Base-by-base conservation (phyloP, 2,888 invertebrate species). In the Pollenia griseotomentosa region DNA sequence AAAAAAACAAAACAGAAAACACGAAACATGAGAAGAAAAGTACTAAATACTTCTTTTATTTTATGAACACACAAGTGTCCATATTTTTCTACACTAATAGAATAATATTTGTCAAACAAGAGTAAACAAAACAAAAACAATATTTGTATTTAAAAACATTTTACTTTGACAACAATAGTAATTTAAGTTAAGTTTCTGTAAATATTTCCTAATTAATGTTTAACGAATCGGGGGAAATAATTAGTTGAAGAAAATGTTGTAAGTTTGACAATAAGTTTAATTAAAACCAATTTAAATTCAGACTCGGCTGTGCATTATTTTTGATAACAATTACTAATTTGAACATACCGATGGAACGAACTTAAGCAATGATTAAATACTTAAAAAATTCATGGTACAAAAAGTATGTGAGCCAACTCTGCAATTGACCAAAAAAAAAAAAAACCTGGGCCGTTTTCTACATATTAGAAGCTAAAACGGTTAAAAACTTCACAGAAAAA, bases 1-100 rank as follows among this genome's bases (percentile, higher is more conserved):
- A 71, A 16, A 19, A 66, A 12, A 10, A 16, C 16, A 57, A 42
- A 46, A 55, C 8, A 63, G 40, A 40, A 53, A 53, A 57, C 9
- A 63, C 46, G 40, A 81, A 55, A 57, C 40, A 81, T 59, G 57
- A 11, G 40, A 48, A 19, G 40, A 66, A 83, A 61, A 75, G 59
- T 61, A 83, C 53, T 61, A 44, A 75, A 61, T 23, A 78, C 61
- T 83, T 78, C 57, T 63, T 78, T 84, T 70, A 40, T 78, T 77
- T 74, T 70, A 84, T 70, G 33, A 87, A 84, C 73, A 81, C 73
- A 81, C 57, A 87, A 87, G 87, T 87, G 84, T 87, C 83, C 84
- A 78, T 87, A 81, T 87, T 77, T 68, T 77, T 53, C n/a, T 55
- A 81, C 83, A 73, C 68, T 48, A 74, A 70, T 73, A 59, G 48